Evolutionary conservation across 2,113 vertebrate species (phyloP).

Genomic region (Calidris pugnax): DNA sequence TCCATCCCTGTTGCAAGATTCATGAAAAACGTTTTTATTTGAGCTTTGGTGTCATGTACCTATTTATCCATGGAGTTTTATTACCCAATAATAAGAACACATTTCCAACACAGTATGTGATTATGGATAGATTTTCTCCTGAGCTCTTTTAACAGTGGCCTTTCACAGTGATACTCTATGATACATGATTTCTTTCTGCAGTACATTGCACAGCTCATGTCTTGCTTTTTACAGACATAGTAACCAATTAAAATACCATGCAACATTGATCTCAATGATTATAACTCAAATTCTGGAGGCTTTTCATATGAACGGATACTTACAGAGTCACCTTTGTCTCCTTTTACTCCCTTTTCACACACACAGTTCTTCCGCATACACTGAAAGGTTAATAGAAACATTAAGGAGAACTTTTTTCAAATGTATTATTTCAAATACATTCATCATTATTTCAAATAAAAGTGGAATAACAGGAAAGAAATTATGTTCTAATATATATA

Average conservation of each 20-base stretch:
- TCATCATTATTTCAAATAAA: too few relatives aligned
- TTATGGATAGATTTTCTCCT: background rate
- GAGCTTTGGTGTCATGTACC: background rate
- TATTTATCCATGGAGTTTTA: background rate
- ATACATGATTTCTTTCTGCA: background rate
- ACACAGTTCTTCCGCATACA: conserved; percentile 76
- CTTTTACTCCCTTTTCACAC: conserved; percentile 84
- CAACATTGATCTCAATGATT: background rate
- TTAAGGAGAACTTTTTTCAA: background rate
- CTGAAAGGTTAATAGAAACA: conserved; percentile 65
- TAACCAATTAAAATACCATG: background rate
- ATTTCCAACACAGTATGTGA: background rate
- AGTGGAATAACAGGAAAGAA: background rate
- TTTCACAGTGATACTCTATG: background rate
- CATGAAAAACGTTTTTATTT: background rate
- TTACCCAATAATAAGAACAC: background rate
- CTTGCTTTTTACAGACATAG: background rate
- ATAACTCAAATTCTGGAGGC: background rate
- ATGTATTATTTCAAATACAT: background rate
- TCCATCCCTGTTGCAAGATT: background rate
- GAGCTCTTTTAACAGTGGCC: background rate
- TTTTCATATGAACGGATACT: conserved; percentile 59
- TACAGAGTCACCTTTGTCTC: conserved; percentile 80
- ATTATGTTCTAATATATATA: background rate
- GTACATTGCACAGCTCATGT: background rate